These are phyloP conservation scores for Idaea biselata DNA, from an alignment of 2,888 invertebrate species.

Conservation along the genomic window DNA sequence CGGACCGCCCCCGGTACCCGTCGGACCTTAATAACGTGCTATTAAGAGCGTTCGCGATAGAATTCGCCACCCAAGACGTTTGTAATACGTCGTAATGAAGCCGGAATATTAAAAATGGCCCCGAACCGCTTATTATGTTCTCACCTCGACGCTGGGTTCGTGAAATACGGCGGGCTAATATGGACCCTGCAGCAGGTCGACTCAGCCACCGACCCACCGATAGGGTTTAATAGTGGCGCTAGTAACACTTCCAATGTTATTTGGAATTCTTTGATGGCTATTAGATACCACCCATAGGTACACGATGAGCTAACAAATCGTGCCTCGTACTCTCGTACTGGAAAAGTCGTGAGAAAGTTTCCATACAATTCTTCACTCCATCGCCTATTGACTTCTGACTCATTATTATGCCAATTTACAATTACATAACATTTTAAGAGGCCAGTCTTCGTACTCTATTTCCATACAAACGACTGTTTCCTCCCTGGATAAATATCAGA, in stretches of 20 bases:
- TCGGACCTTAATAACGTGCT: conserved; percentile 69
- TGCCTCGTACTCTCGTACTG: conserved; percentile 4
- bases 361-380: neutral
- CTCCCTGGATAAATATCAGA: no score
- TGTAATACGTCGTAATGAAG: conserved; percentile 80
- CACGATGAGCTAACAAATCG: neutral
- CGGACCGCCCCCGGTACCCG: conserved; percentile 60
- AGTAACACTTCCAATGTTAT: conserved; percentile 27
- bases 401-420: neutral
- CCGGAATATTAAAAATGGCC: conserved; percentile 79
- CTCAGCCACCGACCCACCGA: conserved; percentile 45
- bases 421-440: neutral
- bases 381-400: neutral
- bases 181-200: conserved; percentile 49
- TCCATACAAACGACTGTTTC: no score
- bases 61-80: conserved; percentile 80
- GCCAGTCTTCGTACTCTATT: no score
- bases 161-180: conserved; percentile 77
- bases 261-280: conserved; percentile 23
- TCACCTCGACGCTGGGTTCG: conserved; percentile 74
- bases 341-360: conserved; percentile 6
- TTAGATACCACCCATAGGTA: conserved; percentile 25
- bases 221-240: conserved; percentile 64
- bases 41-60: conserved; percentile 79
- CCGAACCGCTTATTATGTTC: conserved; percentile 79